phyloP scores from a whole-genome alignment of 2,888 invertebrate genomes.

The Erebia epiphron region DNA sequence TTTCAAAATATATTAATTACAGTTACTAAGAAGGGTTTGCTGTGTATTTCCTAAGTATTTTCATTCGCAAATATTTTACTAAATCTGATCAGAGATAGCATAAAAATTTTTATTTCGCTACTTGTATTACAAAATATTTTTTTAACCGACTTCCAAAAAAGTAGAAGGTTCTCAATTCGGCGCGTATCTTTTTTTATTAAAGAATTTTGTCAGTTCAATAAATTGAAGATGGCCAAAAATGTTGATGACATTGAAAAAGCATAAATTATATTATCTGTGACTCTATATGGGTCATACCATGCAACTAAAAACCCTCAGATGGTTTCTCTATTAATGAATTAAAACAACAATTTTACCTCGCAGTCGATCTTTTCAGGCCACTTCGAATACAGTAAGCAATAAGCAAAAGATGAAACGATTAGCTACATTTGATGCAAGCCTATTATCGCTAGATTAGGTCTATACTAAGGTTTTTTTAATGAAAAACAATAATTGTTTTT shows the following conservation, averaged over 20 bases:
- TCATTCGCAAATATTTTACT: too few relatives aligned
- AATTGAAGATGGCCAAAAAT: not conserved
- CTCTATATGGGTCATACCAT: slow-evolving; percentile 15
- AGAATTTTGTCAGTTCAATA: not conserved
- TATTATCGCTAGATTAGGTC: slow-evolving; percentile 32
- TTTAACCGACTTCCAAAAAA: too few relatives aligned
- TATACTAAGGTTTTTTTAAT: slow-evolving; percentile 22
- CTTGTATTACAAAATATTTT: too few relatives aligned
- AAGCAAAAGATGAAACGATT: slow-evolving; percentile 70
- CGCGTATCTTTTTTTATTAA: not conserved
- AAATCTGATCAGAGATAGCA: too few relatives aligned
- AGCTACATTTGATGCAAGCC: slow-evolving; percentile 53
- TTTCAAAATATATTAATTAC: too few relatives aligned
- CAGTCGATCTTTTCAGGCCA: slow-evolving; percentile 77
- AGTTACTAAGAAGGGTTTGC: too few relatives aligned
- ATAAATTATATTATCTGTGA: not conserved
- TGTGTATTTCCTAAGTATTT: too few relatives aligned
- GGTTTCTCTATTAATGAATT: slow-evolving; percentile 29
- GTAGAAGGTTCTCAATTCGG: too few relatives aligned
- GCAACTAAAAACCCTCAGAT: slow-evolving; percentile 26
- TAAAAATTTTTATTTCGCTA: too few relatives aligned
- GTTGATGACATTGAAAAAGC: not conserved
- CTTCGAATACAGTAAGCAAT: slow-evolving; percentile 72
- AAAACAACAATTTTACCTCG: slow-evolving; percentile 64
- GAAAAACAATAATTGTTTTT: slow-evolving; percentile 9